Evolutionary conservation across 2,113 vertebrate genomes (phyloP).

Genomic region (Mesembrinibis cayennensis): DNA sequence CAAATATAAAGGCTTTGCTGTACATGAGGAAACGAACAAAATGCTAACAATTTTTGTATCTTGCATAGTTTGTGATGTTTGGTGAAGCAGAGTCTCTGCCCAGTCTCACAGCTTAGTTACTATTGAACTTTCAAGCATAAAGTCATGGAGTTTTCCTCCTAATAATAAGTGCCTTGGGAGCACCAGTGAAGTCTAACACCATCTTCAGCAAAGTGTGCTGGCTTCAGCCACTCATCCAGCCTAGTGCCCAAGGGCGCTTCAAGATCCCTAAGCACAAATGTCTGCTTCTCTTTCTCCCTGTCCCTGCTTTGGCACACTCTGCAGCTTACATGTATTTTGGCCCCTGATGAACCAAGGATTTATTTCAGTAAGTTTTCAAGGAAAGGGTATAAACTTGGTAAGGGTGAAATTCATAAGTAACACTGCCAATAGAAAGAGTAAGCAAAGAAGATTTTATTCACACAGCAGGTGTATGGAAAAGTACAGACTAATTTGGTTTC

Average conservation of each 20-base stretch:
- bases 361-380: background rate
- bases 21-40: constrained; percentile 14
- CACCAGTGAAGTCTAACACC: background rate
- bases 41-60: background rate
- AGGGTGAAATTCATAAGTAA: background rate
- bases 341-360: background rate
- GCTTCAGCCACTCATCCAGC: background rate
- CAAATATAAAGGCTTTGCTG: background rate
- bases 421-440: background rate
- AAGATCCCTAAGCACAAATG: background rate
- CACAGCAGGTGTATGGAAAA: background rate
- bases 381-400: background rate
- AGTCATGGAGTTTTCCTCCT: background rate
- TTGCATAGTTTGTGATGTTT: background rate
- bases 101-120: background rate
- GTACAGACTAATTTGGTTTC: background rate
- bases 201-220: background rate
- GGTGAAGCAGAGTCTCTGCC: background rate
- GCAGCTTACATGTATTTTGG: background rate
- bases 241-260: background rate
- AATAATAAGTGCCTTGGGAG: background rate
- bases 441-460: background rate
- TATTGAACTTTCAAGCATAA: background rate
- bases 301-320: background rate
- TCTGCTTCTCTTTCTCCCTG: background rate